A percentile compares a stretch with the other conserved stretches of the same genome.
Conservation (phyloP, 2,888 invertebrate genomes). For the Cosmia trapezina region DNA sequence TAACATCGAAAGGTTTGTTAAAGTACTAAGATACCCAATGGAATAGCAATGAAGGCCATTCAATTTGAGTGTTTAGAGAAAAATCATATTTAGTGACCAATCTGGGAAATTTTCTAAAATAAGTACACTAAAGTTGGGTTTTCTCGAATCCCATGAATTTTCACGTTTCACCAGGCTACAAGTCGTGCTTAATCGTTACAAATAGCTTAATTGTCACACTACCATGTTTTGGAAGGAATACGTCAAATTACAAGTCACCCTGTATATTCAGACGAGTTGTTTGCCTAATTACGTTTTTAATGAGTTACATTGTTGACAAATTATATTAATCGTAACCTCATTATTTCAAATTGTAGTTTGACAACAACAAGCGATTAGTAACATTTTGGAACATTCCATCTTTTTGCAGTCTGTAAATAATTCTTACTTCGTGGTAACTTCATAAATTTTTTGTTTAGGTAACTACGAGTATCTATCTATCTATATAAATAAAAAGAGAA, state of each 20-base stretch:
- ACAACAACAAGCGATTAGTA: conserved; percentile 44
- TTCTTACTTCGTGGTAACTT: neutral
- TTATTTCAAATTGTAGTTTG: conserved; percentile 14
- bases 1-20: too few species aligned
- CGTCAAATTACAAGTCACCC: neutral
- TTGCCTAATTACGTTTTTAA: conserved; percentile 50
- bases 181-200: too few species aligned
- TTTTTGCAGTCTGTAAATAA: conserved; percentile 8
- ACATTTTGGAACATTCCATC: conserved; percentile 46
- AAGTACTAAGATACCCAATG: too few species aligned
- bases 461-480: too few species aligned
- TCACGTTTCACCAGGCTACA: neutral
- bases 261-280: conserved; percentile 20
- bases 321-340: conserved; percentile 45
- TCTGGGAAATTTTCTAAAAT: too few species aligned
- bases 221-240: too few species aligned
- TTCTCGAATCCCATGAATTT: too few species aligned
- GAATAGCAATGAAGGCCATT: too few species aligned
- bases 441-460: neutral
- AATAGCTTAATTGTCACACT: neutral
- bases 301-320: conserved; percentile 41
- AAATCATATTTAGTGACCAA: too few species aligned
- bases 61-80: too few species aligned
- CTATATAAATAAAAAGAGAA: too few species aligned
- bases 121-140: too few species aligned